phyloP scores from a whole-genome alignment of 2,113 vertebrate species.

The Myrmophylax atrothorax region DNA sequence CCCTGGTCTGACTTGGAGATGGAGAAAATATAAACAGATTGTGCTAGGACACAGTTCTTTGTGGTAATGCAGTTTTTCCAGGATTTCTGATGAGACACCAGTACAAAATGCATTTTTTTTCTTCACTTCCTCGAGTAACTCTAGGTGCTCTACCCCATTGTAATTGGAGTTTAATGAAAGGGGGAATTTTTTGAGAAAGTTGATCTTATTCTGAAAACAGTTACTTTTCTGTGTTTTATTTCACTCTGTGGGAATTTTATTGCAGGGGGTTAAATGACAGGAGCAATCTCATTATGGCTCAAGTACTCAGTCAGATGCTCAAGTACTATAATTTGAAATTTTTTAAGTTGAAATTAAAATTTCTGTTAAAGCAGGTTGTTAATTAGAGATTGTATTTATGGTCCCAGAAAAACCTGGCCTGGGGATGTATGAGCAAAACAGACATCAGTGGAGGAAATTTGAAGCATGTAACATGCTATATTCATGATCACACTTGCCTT shows the following conservation, averaged over 20 bases:
- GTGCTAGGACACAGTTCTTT: neutral
- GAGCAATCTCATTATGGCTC: neutral
- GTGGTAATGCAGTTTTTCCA: neutral
- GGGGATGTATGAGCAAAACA: neutral
- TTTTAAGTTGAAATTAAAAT: neutral
- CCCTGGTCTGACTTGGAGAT: neutral
- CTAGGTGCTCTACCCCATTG: neutral
- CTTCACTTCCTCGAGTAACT: neutral
- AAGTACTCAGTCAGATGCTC: neutral
- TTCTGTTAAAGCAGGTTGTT: neutral
- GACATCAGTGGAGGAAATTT: neutral
- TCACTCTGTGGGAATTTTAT: neutral
- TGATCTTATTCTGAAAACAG: neutral
- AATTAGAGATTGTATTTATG: neutral
- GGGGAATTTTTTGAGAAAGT: neutral
- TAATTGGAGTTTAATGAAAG: neutral
- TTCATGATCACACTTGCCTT: constrained; percentile 33
- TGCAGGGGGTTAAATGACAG: neutral
- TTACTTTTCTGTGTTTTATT: neutral
- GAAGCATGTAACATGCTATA: neutral
- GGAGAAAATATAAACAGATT: neutral
- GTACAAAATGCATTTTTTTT: neutral
- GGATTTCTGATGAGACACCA: neutral
- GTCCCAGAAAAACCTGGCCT: neutral
- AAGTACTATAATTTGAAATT: neutral